These are phyloP conservation scores for Hippoglossus hippoglossus DNA, from an alignment of 2,797 vertebrate genomes.

Conservation along the genomic window DNA sequence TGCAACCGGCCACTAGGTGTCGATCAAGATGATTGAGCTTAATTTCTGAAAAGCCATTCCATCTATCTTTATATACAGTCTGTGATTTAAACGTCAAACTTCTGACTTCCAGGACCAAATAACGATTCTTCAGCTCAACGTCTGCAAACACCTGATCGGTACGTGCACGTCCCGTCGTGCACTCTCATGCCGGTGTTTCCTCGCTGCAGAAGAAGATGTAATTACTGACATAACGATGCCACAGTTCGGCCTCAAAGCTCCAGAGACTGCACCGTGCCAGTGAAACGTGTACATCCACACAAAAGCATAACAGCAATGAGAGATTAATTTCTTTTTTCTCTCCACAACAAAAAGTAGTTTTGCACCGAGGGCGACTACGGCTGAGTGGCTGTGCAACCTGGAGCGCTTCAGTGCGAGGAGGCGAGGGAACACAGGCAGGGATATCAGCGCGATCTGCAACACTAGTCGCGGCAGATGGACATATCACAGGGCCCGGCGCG, in stretches of 20 bases:
- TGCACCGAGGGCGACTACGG: constrained; percentile 31
- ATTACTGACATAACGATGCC: constrained; percentile 5
- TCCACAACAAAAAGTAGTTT: constrained; percentile 35
- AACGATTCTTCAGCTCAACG: too few relatives aligned
- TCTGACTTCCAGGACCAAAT: too few relatives aligned
- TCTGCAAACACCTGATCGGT: not conserved
- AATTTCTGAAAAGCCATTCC: too few relatives aligned
- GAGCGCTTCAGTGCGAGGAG: constrained; percentile 57
- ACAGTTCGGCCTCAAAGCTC: not conserved
- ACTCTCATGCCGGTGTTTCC: not conserved
- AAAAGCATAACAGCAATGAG: constrained; percentile 3
- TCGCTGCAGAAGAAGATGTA: constrained; percentile 19
- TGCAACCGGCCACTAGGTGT: too few relatives aligned
- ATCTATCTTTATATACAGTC: too few relatives aligned
- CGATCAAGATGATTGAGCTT: too few relatives aligned
- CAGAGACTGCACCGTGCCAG: constrained; percentile 6
- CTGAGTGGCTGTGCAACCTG: constrained; percentile 52
- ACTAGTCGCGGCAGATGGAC: constrained; percentile 74
- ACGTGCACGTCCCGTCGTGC: too few relatives aligned
- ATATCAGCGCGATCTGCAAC: constrained; percentile 63
- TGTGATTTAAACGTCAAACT: too few relatives aligned
- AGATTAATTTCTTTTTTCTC: not conserved
- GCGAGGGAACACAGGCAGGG: constrained; percentile 44
- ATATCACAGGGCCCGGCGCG: constrained; percentile 56
- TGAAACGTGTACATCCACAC: constrained; percentile 11